These are phyloP conservation scores for Agrypnia vestita DNA, from an alignment of 1,140 invertebrate species.

Conservation along the genomic window DNA sequence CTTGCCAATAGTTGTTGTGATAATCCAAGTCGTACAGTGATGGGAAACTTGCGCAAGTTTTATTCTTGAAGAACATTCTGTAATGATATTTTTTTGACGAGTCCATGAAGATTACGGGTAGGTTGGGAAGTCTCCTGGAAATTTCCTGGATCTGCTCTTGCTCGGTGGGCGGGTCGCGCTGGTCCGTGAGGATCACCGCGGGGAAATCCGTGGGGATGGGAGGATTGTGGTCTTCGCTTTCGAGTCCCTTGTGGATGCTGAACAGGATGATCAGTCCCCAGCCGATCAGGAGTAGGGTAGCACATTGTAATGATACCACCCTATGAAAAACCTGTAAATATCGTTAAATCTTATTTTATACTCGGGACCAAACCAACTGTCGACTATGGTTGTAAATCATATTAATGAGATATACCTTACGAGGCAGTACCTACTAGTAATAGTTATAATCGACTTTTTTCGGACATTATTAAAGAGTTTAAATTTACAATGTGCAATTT, in stretches of 20 bases:
- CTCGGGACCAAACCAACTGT: too few relatives aligned
- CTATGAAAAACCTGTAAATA: not conserved
- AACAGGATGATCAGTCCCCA: not conserved
- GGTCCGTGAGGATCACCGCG: not conserved
- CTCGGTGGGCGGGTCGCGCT: not conserved
- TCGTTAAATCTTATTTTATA: not conserved
- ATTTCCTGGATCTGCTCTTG: slow-evolving; percentile 11
- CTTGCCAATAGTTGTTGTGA: slow-evolving; percentile 22
- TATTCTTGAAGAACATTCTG: slow-evolving; percentile 18
- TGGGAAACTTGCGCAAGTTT: not conserved
- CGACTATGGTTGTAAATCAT: too few relatives aligned
- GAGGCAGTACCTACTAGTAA: too few relatives aligned
- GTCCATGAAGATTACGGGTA: not conserved
- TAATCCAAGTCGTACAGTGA: not conserved
- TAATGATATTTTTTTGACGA: not conserved
- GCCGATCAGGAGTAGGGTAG: not conserved
- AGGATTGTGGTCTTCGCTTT: not conserved
- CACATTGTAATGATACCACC: not conserved
- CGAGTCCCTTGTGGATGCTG: not conserved
- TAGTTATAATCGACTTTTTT: too few relatives aligned
- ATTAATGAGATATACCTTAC: too few relatives aligned
- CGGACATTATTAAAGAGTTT: too few relatives aligned
- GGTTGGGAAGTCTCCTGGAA: not conserved
- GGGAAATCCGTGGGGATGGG: not conserved
- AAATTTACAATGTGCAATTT: too few relatives aligned